Evolutionary conservation across 2,797 vertebrate genomes (phyloP), one percentile per base, ranked within the genome.

Genomic region (Sebastes cheni): DNA sequence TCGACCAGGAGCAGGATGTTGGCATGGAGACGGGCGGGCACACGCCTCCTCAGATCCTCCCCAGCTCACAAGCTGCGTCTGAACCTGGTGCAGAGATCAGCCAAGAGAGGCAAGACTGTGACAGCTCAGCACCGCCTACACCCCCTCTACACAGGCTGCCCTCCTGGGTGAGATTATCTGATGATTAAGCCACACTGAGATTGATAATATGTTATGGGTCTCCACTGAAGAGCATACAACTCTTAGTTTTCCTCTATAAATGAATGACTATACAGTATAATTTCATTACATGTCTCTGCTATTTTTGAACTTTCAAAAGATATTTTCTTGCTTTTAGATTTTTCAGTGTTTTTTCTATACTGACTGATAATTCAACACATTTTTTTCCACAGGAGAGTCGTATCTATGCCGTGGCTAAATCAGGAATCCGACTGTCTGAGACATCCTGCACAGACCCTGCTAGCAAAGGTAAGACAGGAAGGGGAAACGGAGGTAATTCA

Each of bases 401-500:
- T 81, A 99, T 99, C 92, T 99, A 99, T 81, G 97, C 98, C 62
- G 97, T 99, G 84, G 99, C 99, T 85, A 98, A 98, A 90, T 98
- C 98, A 81, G 99, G 99, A 82, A 97, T 99, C 91, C 95, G 96
- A 79, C 96, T 99, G 91, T 99, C 98, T 42, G 98, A 98, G 92
- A 97, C 96, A 39, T 96, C 97, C 73, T 95, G 91, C 81, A 8
- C 94, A 84, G 97, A 98, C 72, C 91, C 95, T 66, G 82, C 93
- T 59, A 97, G 95, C 91, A 97, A 97, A 97, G 96, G 98, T 99
- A 93, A 95, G 94, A 93, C 67, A 12, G 4, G 18, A 20, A 46
- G 16, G 27, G 6, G 8, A 11, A 8, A 16, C 18, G 20, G 9
- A 50, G 25, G 7, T 30, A 18, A 29, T 23, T 16, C 7, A 23